phyloP scores from a whole-genome alignment of 2,797 vertebrate species.

The Enteromius unitaeniatus region DNA sequence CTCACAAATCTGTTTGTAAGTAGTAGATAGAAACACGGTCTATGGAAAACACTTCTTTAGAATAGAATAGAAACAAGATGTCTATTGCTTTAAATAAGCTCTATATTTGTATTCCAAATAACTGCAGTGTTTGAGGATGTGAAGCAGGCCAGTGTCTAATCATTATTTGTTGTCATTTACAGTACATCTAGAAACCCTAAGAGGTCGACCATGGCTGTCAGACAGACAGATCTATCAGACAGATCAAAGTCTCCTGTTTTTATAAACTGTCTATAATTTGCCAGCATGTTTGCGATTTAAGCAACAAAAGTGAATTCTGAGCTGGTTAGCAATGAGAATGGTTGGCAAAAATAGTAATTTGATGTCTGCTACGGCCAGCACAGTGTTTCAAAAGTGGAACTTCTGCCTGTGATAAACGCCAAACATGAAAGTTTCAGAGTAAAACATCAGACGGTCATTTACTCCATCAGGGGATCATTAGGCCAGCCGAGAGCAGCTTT shows the following conservation, averaged over 20 bases:
- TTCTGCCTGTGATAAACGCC: not conserved
- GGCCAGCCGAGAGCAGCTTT: not conserved
- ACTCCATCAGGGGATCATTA: conserved; percentile 19
- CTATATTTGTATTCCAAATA: not conserved
- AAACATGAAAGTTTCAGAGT: conserved; percentile 3
- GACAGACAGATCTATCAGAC: conserved; percentile 3
- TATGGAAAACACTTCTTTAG: not conserved
- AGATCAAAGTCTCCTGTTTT: not conserved
- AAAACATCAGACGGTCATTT: conserved; percentile 24
- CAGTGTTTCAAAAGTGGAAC: not conserved
- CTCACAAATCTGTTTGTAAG: not conserved
- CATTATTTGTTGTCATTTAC: not conserved
- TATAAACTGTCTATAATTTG: conserved; percentile 13
- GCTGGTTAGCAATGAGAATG: not conserved
- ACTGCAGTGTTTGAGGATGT: conserved; percentile 5
- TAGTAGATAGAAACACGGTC: not conserved
- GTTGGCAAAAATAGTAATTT: not conserved
- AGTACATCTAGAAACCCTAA: conserved; percentile 3
- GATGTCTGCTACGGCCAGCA: not conserved
- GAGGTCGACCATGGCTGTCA: not conserved
- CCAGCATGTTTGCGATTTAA: not conserved
- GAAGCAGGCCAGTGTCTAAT: not conserved
- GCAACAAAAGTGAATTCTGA: not conserved
- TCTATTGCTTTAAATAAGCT: not conserved
- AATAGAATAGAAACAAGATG: no score